Evolutionary conservation across 2,113 vertebrate genomes (phyloP), one percentile per base, ranked within the genome.

Genomic region (Pituophis catenifer): DNA sequence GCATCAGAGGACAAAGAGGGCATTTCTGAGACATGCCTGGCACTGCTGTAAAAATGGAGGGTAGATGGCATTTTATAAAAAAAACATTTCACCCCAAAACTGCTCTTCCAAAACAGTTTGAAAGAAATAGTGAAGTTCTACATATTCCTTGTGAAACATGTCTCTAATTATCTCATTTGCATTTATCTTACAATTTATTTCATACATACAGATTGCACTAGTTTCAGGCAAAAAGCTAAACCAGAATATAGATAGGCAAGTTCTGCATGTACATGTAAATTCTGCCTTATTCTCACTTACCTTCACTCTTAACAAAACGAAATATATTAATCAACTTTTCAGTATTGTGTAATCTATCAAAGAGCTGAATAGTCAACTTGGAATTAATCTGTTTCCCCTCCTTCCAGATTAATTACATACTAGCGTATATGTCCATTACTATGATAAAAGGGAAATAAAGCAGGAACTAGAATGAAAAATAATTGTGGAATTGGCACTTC

Each of bases 361-460:
- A 29, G 23, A 44, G 17, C 29, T 70, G 13, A 90, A 10, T 10
- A 23, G 33, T 19, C 15, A 44, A 21, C 17, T 55, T 85, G 70
- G 11, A 85, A 91, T 85, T 85, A 55, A 91, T 53, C 53, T 4
- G 38, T 9, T 54, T 75, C 52, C 65, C 11, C 23, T 75, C 23
- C 65, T 52, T n/a, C 10, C 59, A 81, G 50, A 86, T 91, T 86
- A 86, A 57, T 91, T 91, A 33, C n/a, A 23, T 70, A 12, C 8
- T 17, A 33, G 17, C 44, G 11, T 53, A 15, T 21, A 9, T 59
- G 26, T 50, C 29, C 9, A 91, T 58, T 55, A 15, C 48, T 57
- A 92, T 94, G 89, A 81, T 90, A 94, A 95, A 59, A 24, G 29
- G 2, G 5, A 59, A 88, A 1, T 38, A 88, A 15, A 85, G 93